A percentile compares a stretch with the other conserved stretches of the same genome.
Evolutionary conservation across 2,113 vertebrate species (phyloP).

Genomic region (Caranx ignobilis): DNA sequence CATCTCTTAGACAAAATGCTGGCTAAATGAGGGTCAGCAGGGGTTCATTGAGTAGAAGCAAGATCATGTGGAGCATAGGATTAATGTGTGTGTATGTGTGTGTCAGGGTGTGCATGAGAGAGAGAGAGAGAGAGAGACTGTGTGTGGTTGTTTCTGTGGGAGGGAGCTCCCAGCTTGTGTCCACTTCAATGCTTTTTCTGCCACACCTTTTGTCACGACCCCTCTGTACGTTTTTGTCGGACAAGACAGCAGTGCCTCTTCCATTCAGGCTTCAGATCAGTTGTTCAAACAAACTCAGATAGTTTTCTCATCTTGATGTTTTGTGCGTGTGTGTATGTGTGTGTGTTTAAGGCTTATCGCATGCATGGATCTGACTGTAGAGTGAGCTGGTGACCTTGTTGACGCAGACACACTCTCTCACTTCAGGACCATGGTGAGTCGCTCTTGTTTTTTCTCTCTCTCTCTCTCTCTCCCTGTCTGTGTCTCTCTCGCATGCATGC

Average conservation of each 20-base stretch:
- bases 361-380: constrained; percentile 12
- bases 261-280: neutral
- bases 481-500: constrained; percentile 42
- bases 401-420: constrained; percentile 18
- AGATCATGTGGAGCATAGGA: constrained; percentile 51
- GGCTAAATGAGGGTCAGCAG: constrained; percentile 52
- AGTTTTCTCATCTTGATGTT: neutral
- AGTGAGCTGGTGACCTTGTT: constrained; percentile 37
- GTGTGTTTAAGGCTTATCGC: neutral
- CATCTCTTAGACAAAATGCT: constrained; percentile 16
- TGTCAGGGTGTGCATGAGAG: constrained; percentile 14
- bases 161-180: constrained; percentile 18
- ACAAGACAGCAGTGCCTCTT: neutral
- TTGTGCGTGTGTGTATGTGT: neutral
- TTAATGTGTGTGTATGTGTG: constrained; percentile 46
- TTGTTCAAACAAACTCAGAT: neutral
- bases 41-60: constrained; percentile 58
- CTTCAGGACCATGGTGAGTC: constrained; percentile 65
- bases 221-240: neutral
- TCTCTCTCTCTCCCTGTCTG: constrained; percentile 20
- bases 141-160: constrained; percentile 30
- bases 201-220: constrained; percentile 2
- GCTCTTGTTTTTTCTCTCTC: constrained; percentile 10
- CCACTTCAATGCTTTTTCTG: constrained; percentile 14
- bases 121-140: neutral